A percentile compares a stretch with the other conserved stretches of the same genome.
These are phyloP conservation scores for Illadopsis cleaveri DNA, from an alignment of 2,113 vertebrate genomes.

Conservation along the genomic window DNA sequence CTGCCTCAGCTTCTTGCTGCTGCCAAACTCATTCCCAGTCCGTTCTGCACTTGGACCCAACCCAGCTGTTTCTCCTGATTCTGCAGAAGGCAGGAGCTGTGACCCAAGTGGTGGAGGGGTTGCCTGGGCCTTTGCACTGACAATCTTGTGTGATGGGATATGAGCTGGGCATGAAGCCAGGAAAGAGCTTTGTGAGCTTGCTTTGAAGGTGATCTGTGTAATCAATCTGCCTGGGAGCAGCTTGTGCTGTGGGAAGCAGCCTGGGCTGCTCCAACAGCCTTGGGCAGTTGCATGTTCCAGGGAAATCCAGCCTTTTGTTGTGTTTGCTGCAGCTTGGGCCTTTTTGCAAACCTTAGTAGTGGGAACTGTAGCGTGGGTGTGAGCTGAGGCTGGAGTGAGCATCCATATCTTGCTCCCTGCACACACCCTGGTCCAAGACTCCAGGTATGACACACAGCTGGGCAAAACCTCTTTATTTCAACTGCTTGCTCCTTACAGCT, in stretches of 20 bases:
- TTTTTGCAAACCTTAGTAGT: background rate
- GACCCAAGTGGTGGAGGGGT: background rate
- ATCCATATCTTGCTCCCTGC: background rate
- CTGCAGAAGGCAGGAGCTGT: background rate
- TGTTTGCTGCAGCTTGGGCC: background rate
- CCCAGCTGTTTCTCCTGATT: background rate
- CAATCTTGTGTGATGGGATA: background rate
- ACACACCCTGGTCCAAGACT: background rate
- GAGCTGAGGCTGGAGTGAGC: background rate
- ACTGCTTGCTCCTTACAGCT: background rate
- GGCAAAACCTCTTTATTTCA: slow-evolving; percentile 57
- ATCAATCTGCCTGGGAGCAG: slow-evolving; percentile 8
- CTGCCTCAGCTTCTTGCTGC: background rate
- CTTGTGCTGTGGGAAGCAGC: background rate
- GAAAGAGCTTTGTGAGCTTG: background rate
- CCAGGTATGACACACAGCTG: background rate
- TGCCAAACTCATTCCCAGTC: background rate
- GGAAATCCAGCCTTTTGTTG: background rate
- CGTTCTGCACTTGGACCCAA: background rate
- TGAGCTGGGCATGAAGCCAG: background rate
- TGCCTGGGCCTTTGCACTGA: background rate
- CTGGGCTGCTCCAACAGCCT: background rate
- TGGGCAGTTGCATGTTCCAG: background rate
- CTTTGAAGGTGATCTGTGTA: slow-evolving; percentile 40
- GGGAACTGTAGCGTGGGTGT: background rate